A percentile compares a stretch with the other conserved stretches of the same genome.
phyloP scores from a whole-genome alignment of 2,113 vertebrate species.

The Cathartes aura region DNA sequence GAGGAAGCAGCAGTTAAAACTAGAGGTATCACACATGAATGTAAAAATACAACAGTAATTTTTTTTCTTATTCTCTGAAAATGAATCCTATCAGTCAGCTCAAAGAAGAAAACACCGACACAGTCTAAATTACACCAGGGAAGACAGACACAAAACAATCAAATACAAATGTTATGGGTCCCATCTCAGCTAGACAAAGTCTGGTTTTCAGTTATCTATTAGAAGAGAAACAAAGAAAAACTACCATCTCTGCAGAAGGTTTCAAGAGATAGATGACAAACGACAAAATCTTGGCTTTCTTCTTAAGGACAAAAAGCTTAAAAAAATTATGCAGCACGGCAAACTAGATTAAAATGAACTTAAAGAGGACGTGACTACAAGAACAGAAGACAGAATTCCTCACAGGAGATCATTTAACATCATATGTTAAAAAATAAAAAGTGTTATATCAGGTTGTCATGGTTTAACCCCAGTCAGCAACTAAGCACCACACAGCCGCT shows the following conservation, averaged over 20 bases:
- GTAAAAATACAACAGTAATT: background rate
- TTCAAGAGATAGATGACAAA: background rate
- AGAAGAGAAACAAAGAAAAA: background rate
- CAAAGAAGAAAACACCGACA: background rate
- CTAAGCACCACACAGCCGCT: rapidly evolving
- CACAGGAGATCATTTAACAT: background rate
- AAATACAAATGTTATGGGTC: background rate
- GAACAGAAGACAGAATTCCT: background rate
- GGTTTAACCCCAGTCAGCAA: background rate
- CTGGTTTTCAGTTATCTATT: background rate
- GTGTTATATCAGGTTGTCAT: background rate
- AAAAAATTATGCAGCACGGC: background rate
- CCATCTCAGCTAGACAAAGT: background rate
- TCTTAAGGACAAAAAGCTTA: background rate
- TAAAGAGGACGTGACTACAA: background rate
- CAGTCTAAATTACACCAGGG: background rate
- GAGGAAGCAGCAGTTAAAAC: background rate
- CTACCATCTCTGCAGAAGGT: background rate
- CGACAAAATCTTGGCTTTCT: background rate
- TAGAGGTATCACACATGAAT: background rate
- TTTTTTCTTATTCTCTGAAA: background rate
- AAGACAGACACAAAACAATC: background rate
- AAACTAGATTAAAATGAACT: background rate
- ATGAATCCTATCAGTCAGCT: background rate
- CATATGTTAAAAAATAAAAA: background rate